These are phyloP conservation scores for Cacajao melanocephalus DNA, from an alignment of 2,797 vertebrate species.

Conservation along the genomic window DNA sequence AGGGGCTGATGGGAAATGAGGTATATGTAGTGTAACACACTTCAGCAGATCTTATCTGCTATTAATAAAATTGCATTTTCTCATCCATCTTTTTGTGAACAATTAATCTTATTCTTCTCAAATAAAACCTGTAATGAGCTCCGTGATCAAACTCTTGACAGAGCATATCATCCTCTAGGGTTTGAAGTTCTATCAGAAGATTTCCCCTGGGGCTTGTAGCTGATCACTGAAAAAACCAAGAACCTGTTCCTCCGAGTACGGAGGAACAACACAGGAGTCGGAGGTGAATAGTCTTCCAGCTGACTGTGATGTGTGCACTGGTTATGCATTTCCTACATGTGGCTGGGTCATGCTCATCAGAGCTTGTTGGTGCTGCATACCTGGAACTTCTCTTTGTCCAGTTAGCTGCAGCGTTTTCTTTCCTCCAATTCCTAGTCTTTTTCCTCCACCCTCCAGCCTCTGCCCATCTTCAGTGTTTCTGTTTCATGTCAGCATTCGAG, in stretches of 20 bases:
- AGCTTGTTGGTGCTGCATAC: neutral
- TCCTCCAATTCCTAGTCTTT: neutral
- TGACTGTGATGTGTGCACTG: neutral
- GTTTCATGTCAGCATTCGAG: neutral
- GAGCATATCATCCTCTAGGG: neutral
- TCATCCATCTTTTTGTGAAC: neutral
- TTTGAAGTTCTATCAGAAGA: constrained; percentile 31
- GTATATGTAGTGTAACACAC: neutral
- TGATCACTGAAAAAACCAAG: neutral
- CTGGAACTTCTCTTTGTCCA: neutral
- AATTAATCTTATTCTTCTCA: constrained; percentile 54
- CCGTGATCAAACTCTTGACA: constrained; percentile 4
- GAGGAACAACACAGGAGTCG: neutral
- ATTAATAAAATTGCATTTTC: neutral
- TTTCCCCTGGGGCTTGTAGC: neutral
- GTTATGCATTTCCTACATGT: neutral
- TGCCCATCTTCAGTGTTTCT: neutral
- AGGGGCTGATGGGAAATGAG: constrained; percentile 11
- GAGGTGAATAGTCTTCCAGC: neutral
- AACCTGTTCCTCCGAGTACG: neutral
- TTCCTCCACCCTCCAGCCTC: neutral
- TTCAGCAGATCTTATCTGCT: constrained; percentile 2
- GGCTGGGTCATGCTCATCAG: too few species aligned
- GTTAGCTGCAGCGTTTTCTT: neutral
- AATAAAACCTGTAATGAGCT: constrained; percentile 44